Conservation (phyloP, 1,140 invertebrate species). For the Polypedilum pembai region DNA sequence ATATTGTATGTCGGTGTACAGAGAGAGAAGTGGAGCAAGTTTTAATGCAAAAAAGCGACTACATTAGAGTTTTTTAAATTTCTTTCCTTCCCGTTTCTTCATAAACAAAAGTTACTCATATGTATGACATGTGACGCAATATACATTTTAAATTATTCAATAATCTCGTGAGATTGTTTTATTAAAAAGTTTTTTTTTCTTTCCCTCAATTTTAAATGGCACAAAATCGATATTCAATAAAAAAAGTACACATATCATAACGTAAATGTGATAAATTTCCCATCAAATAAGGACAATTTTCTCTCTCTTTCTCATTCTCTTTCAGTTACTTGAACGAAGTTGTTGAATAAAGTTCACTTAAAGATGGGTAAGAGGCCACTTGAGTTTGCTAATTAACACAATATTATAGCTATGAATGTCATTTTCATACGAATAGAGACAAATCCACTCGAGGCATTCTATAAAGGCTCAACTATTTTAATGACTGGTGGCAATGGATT, state of each 20-base stretch:
- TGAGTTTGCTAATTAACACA: neutral
- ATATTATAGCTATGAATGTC: constrained; percentile 2
- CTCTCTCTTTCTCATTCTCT: neutral
- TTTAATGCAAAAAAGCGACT: too few species aligned
- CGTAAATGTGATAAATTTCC: constrained; percentile 5
- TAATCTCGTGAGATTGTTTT: neutral
- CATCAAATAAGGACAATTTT: neutral
- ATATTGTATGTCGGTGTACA: too few species aligned
- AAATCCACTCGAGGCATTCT: constrained; percentile 38
- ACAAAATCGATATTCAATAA: neutral
- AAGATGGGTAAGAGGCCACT: neutral
- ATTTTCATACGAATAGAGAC: neutral
- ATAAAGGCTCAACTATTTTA: constrained; percentile 46
- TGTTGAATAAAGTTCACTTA: neutral
- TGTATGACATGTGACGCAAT: neutral
- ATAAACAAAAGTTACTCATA: too few species aligned
- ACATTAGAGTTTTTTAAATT: too few species aligned
- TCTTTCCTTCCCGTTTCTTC: too few species aligned
- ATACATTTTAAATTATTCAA: constrained; percentile 18
- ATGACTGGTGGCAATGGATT: constrained; percentile 73
- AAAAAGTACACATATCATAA: neutral
- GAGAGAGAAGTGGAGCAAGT: too few species aligned
- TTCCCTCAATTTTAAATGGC: neutral
- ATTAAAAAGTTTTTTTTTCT: neutral
- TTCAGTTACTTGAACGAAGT: neutral